Base-by-base conservation (phyloP, 2,113 vertebrate species). In the Pantherophis guttatus region DNA sequence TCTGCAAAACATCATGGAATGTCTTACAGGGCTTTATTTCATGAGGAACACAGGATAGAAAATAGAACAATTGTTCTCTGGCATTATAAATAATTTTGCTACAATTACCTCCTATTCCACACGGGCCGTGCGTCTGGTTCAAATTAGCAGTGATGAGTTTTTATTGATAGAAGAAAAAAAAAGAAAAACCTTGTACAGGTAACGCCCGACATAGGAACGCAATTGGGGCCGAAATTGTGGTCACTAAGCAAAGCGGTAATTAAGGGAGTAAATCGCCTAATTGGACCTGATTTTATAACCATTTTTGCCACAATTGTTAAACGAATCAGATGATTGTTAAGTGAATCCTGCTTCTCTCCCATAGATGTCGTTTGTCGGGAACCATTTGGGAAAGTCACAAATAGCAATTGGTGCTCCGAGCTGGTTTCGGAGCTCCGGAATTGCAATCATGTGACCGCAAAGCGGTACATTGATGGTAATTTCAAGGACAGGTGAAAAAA, bases 41-140 rank as follows among this genome's bases (percentile, higher is more conserved):
- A 50, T 19, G 62, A 91, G 85, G 50, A 33, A 59, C 21, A 44
- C 91, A 87, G 93, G 88, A 87, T n/a, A 53, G 88, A 88, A 13
- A 8, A 33, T 86, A 91, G 19, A 26, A 26, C 1, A 24, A 39
- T 58, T 17, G 8, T 94, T 75, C 55, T 19, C 48, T 53, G 2
- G 65, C 33, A 70, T 70, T 33, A 70, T 70, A 33, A 33, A 70
- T 33, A 33, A 70, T 17, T n/a, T 5, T 33, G 65, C 65, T 52
- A 19, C 4, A 24, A 26, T 81, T 17, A 8, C 86, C 29, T 55
- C 24, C 48, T 59, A 8, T 44, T 26, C 29, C 26, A 53, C 9
- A 0, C 0, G 7, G 0, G 1, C 33, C 12, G 8, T 55, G 52
- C 7, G 2, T 19, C 52, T n/a, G 17, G 33, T 59, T 24, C 39